Evolutionary conservation across 2,113 vertebrate species (phyloP), one percentile per base, ranked within the genome.

Genomic region (Hippocampus comes): DNA sequence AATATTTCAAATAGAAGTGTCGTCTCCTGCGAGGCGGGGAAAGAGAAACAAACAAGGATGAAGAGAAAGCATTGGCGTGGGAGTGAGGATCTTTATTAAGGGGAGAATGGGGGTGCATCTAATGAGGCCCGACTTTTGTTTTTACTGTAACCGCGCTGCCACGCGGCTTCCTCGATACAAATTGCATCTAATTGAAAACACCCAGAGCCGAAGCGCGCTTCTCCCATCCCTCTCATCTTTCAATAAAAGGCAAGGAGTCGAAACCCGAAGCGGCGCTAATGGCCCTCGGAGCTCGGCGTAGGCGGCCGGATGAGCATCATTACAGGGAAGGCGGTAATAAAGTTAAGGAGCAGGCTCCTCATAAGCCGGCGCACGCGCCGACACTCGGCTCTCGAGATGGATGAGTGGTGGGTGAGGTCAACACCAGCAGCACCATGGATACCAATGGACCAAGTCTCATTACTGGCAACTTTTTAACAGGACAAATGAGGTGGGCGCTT

Each of bases 291-390:
- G 72, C 67, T 74, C 23, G 14, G 41, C 71, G 72, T 23, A n/a
- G 55, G 72, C 51, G 75, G 68, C 27, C 74, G 34, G 75, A 77
- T 53, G 41, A 70, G 73, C 73, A 67, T 76, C 43, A 48, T 66
- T 61, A 78, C 17, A 30, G 68, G 49, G 63, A 65, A 76, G 21
- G 23, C 74, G 30, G 65, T 77, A 63, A 55, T 76, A 55, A 70
- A 25, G 4, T 56, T 18, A 46, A 60, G 48, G 65, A 68, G 65
- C 8, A 25, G 55, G 46, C 34, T 41, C 38, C 34, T 63, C 38
- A 38, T 63, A 63, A 41, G 34, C 20, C 21, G 18, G 14, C 59
- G 43, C 41, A 65, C 38, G 21, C 34, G 46, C 49, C 51, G 65
- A 67, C 46, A 21, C 66, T 7, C 30, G 23, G 21, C 63, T 46